Evolutionary conservation across 2,113 vertebrate genomes (phyloP), one percentile per base, ranked within the genome.

Genomic region (Mormyrus lacerda): DNA sequence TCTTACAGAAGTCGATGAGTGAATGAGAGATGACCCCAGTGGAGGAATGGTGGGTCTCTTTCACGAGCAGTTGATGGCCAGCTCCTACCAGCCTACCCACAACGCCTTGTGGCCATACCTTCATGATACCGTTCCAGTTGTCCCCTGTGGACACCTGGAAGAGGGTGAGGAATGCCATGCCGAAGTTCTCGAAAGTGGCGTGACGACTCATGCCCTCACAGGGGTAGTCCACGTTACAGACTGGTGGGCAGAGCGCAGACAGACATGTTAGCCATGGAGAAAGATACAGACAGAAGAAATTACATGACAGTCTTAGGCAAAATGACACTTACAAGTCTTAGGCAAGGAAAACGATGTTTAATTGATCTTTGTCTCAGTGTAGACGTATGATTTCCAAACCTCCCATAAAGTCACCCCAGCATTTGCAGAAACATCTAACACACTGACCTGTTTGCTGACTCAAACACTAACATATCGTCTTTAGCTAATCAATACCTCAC

Each of bases 71-170:
- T 9, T 19, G 50, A 27, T 8, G 8, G n/a, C 11, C 13, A 51
- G 9, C 50, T 55, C 85, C 13, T 0, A 6, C 15, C 35, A 21
- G 85, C 50, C 48, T 53, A 55, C 50, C 85, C 85, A 39, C 27
- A 53, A 87, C 55, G 0, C 50, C 48, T 4, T 53, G 27, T 4
- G 47, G 27, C 48, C 27, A 2, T 94, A 99, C 98, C 98, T 99
- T 99, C 98, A 99, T 99, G 89, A 99, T 99, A 91, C 98, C 98
- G 0, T 99, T 99, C 98, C 98, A 99, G 95, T 99, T 99, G 95
- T 99, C 98, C 0, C 98, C 98, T 0, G 98, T 99, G 92, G 98
- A 99, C 92, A 99, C 98, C 94, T 99, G 98, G 94, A 99, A 99
- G 88, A 99, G 97, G 0, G 98, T 99, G 92, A 99, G 97, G 93